Percentiles rank a stretch among this genome's conserved stretches.
Conservation (phyloP, 2,113 vertebrate species). For the Zosterops hypoxanthus region DNA sequence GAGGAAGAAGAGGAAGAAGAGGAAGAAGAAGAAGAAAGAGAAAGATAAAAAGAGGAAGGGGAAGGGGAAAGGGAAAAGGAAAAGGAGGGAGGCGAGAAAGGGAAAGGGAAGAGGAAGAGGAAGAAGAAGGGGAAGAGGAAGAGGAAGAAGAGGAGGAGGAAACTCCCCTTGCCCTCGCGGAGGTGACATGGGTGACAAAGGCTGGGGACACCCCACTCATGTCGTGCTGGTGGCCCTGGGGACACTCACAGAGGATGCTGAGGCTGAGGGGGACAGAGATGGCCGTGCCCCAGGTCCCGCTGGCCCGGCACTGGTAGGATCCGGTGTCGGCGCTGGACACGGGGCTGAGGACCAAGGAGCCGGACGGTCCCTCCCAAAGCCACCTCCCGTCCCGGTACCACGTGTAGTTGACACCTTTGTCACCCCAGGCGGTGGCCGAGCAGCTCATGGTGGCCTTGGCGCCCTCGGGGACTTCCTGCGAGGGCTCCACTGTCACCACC, state of each 20-base stretch:
- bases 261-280: constrained; percentile 41
- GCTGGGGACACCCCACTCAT: not conserved
- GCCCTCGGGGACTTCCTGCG: constrained; percentile 64
- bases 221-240: not conserved
- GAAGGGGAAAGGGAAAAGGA: too few species aligned
- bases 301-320: constrained; percentile 66
- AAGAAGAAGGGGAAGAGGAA: too few species aligned
- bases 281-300: not conserved
- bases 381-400: constrained; percentile 72
- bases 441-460: constrained; percentile 63
- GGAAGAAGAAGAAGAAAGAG: too few species aligned
- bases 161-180: fast-evolving
- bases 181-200: not conserved
- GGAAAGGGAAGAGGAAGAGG: too few species aligned
- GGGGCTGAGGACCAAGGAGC: not conserved
- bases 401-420: constrained; percentile 42
- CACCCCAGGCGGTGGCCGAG: not conserved
- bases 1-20: too few species aligned
- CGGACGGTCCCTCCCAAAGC: not conserved
- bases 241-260: constrained; percentile 73
- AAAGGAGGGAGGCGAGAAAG: too few species aligned
- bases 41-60: too few species aligned
- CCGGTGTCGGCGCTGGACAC: constrained; percentile 65
- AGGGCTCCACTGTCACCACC: constrained; percentile 31
- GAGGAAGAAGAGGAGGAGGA: too few species aligned